Percentiles rank a stretch among this genome's conserved stretches.
Evolutionary conservation across 23 tunicate species (phyloP).

Genomic region (Ascidia mentula): DNA sequence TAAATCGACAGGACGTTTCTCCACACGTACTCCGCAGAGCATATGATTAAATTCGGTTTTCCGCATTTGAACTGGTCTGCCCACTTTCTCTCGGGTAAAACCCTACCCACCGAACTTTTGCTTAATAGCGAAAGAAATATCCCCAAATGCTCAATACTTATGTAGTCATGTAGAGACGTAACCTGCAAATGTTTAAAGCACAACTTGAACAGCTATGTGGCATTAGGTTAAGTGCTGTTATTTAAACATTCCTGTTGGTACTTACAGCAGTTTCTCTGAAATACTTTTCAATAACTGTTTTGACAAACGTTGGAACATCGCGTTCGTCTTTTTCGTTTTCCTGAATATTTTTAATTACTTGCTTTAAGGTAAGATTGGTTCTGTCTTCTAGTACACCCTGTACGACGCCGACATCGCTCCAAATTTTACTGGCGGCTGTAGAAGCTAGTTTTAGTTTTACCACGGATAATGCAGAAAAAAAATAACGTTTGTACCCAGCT

Average conservation of each 20-base stretch:
- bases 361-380: slow-evolving; percentile 23
- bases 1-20: slow-evolving; percentile 20
- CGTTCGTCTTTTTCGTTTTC: background rate
- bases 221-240: too few relatives aligned
- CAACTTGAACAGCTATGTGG: too few relatives aligned
- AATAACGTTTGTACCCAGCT: slow-evolving; percentile 28
- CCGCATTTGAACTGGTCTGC: slow-evolving; percentile 22
- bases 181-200: too few relatives aligned
- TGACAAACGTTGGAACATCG: slow-evolving; percentile 18
- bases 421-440: slow-evolving; percentile 19
- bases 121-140: slow-evolving; percentile 18
- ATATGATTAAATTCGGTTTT: slow-evolving; percentile 37
- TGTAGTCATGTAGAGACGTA: slow-evolving; percentile 25
- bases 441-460: too few relatives aligned
- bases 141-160: slow-evolving; percentile 49
- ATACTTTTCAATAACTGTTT: slow-evolving; percentile 47
- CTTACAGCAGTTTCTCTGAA: slow-evolving; percentile 44
- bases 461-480: too few relatives aligned
- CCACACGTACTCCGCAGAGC: slow-evolving; percentile 26
- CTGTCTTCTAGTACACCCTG: slow-evolving; percentile 27
- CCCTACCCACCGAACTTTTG: background rate
- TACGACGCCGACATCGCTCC: background rate
- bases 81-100: background rate
- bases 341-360: slow-evolving; percentile 37
- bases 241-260: too few relatives aligned